Conservation (phyloP, 2,797 vertebrate species). For the Rousettus madagascariensis region DNA sequence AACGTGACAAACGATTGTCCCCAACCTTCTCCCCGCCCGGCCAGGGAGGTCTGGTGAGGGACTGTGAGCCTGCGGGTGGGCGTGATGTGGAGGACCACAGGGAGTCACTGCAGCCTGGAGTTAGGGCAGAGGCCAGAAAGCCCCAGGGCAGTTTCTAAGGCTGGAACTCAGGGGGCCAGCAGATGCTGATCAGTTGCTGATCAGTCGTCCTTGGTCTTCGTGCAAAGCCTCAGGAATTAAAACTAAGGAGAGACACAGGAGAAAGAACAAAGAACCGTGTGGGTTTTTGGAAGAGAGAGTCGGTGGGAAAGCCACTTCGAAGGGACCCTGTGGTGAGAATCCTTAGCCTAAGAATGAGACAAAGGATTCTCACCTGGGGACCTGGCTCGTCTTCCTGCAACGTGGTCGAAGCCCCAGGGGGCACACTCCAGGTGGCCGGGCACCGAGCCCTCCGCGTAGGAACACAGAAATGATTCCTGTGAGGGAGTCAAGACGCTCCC, state of each 20-base stretch:
- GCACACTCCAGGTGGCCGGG: background rate
- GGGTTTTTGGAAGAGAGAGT: background rate
- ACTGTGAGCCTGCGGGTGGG: background rate
- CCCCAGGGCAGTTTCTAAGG: background rate
- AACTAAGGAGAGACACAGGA: background rate
- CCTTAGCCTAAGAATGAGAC: background rate
- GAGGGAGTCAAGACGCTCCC: background rate
- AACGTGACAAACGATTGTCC: background rate
- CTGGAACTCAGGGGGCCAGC: background rate
- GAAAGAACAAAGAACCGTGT: background rate
- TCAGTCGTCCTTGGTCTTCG: background rate
- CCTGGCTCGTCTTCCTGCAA: background rate
- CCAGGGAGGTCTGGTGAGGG: background rate
- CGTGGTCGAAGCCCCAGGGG: background rate
- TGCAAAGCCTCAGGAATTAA: background rate
- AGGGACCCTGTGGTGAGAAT: background rate
- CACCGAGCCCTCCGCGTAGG: no score
- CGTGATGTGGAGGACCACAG: rapidly evolving
- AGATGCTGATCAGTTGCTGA: no score
- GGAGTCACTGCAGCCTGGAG: background rate
- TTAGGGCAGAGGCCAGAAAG: no score
- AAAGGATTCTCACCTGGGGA: background rate
- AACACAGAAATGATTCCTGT: background rate
- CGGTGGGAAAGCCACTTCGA: background rate
- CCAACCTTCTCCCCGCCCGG: background rate